Evolutionary conservation across 1,140 invertebrate genomes (phyloP), one percentile per base, ranked within the genome.

Genomic region (Colletes latitarsis): DNA sequence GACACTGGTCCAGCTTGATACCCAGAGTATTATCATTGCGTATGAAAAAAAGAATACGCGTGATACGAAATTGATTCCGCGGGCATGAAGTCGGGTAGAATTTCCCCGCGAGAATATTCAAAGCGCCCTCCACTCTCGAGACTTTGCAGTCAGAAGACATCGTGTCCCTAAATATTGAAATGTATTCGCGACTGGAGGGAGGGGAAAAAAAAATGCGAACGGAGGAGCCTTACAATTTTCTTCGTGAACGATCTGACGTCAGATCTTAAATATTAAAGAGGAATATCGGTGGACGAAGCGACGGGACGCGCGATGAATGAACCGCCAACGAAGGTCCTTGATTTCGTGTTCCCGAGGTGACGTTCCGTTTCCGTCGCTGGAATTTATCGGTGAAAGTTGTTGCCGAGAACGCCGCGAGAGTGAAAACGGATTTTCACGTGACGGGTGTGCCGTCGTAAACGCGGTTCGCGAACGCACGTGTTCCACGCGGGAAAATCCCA

Each of bases 391-490:
- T 85, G 80, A 82, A 82, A 82, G 57, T 72, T 70, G 78, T 75
- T 73, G 49, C 43, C 30, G 71, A 39, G 43, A 9, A 69, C 41
- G n/a, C 14, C 43, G n/a, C 55, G 79, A 82, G 78, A 86, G 84
- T 85, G 80, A 79, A 85, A 86, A 86, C 74, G 52, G 39, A 86
- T 86, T 85, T 86, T 82, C 83, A 76, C 43, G 69, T n/a, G 71
- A 55, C 55, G 79, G 53, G 64, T 52, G 77, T 55, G 57, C 53
- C 71, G 14, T 30, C 10, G 49, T 58, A 57, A 63, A 43, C 63
- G 77, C 69, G 9, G 63, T 78, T 79, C 55, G 69, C 73, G 55
- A 49, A 53, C 66, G 79, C 82, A 81, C 67, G 67, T 85, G 76
- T 74, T 17, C 62, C 41, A 39, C 53, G 14, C 46, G 41, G 55